These are phyloP conservation scores for Andrena trimmerana DNA, from an alignment of 2,888 invertebrate genomes.

Conservation along the genomic window DNA sequence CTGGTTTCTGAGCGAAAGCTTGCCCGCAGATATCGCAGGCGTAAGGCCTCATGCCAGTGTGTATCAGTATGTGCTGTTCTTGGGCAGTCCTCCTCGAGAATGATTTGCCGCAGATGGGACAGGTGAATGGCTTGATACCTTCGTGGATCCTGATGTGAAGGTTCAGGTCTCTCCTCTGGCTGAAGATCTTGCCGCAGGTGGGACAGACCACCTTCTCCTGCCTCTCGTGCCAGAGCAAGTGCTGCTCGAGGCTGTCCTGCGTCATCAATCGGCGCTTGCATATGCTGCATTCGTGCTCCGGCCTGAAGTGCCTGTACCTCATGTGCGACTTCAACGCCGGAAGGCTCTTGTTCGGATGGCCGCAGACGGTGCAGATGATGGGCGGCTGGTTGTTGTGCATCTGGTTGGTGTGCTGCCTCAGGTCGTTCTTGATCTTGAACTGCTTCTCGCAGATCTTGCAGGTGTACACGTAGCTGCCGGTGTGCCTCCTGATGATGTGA, in stretches of 20 bases:
- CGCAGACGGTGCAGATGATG: conserved; percentile 74
- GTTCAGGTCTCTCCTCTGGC: conserved; percentile 72
- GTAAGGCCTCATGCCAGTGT: conserved; percentile 75
- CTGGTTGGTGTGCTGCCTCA: conserved; percentile 60
- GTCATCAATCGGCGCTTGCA: conserved; percentile 75
- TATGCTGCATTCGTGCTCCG: conserved; percentile 70
- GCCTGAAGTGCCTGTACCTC: conserved; percentile 74
- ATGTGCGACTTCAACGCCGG: conserved; percentile 74
- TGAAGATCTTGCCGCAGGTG: conserved; percentile 74
- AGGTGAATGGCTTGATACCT: conserved; percentile 75
- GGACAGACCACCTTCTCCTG: conserved; percentile 74
- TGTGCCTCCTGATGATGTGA: conserved; percentile 60
- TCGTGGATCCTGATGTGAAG: conserved; percentile 77
- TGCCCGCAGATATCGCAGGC: conserved; percentile 76
- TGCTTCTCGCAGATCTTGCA: conserved; percentile 55
- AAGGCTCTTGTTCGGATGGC: conserved; percentile 71
- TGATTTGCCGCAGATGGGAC: conserved; percentile 74
- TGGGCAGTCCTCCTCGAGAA: conserved; percentile 67
- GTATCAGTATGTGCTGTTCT: conserved; percentile 76
- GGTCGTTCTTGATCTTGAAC: conserved; percentile 63
- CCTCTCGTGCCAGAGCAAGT: conserved; percentile 73
- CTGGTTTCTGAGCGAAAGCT: conserved; percentile 75
- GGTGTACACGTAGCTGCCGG: conserved; percentile 38
- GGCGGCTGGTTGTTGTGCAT: conserved; percentile 60
- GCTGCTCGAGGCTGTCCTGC: conserved; percentile 71